Base-by-base conservation (phyloP, 2,888 invertebrate species). In the Caenorhabditis imperialis region DNA sequence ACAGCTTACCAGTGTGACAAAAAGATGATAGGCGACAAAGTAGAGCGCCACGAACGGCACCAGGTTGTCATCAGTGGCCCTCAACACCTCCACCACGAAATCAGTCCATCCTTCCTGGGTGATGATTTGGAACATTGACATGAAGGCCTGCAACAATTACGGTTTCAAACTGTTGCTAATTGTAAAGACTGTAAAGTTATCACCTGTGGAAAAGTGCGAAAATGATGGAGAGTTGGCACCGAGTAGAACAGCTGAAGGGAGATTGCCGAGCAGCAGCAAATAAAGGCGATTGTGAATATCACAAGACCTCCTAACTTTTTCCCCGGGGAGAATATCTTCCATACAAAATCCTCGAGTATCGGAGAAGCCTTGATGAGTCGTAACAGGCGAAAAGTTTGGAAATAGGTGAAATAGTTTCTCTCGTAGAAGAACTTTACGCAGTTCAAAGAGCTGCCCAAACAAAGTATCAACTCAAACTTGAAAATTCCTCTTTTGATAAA, bases 71-170 rank as follows among this genome's bases (percentile, higher is more conserved):
- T 79, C 78, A 10, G 83, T 79, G 7, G 80, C 80, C 45, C 89
- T 88, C 95, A 98, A 96, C 10, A 81, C 98, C 89, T 97, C 96
- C 87, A 98, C 97, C 95, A 99, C 99, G 18, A 99, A 96, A 89
- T 99, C 99, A 1, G 98, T 97, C 99, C 99, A 99, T 7, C 98
- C 99, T 91, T 99, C 99, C 92, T 99, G 99, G 0, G 99, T 99
- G 67, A 99, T 91, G 88, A 99, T 99, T 93, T 99, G 99, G 89
- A 99, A 99, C 99, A 99, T 99, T 87, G 97, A 96, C 97, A 99
- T 98, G 89, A 98, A 97, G 1, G 98, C 98, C 93, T 94, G 89
- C 47, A 75, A 60, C 8, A 16, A n/a, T 18, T 12, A n/a, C n/a
- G n/a, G n/a, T n/a, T 22, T 48, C 48, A 25, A 23, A 25, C 6